Base-by-base conservation (phyloP, 1,140 invertebrate genomes). In the Heliothis subflexa region DNA sequence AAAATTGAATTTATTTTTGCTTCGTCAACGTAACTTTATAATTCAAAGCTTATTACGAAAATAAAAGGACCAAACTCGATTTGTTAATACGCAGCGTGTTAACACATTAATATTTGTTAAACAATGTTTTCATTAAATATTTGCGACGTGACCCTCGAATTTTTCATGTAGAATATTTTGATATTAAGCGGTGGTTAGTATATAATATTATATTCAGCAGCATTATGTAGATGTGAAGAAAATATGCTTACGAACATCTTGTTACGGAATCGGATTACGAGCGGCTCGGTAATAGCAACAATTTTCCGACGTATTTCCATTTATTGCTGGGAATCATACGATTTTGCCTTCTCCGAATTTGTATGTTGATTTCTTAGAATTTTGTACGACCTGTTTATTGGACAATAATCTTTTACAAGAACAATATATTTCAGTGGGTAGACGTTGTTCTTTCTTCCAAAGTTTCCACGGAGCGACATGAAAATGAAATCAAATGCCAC, bases 1-100 rank as follows among this genome's bases (percentile, higher is more conserved):
- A 75, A 75, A 75, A 75, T 75, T 62, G 40, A 62, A 62, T 75
- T 75, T 64, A 75, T 75, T 75, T 75, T 75, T 75, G 73, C 73
- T 75, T 62, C 73, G 57, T 75, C 49, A 52, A 47, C 73, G 73
- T 62, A 50, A 75, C 57, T 62, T 62, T 52, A 75, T 50, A 75
- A 75, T 75, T 62, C 47, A 71, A 12, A 10, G 25, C 28, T 14
- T 25, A 18, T 64, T 47, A 64, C 47, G 9, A 18, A 33, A 47
- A 64, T 47, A 64, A 18, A 47, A 64, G 61, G 40, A 64, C n/a
- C 61, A 47, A 64, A 64, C 61, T 47, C 61, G 61, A 47, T 64
- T 64, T 64, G 61, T 64, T 64, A 64, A 45, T 11, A 3, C 61
- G 10, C 10, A 3, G 40, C 61, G 61, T 64, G 61, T 64, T 64